Evolutionary conservation across 2,113 vertebrate genomes (phyloP), one percentile per base, ranked within the genome.

Genomic region (Suricata suricatta): DNA sequence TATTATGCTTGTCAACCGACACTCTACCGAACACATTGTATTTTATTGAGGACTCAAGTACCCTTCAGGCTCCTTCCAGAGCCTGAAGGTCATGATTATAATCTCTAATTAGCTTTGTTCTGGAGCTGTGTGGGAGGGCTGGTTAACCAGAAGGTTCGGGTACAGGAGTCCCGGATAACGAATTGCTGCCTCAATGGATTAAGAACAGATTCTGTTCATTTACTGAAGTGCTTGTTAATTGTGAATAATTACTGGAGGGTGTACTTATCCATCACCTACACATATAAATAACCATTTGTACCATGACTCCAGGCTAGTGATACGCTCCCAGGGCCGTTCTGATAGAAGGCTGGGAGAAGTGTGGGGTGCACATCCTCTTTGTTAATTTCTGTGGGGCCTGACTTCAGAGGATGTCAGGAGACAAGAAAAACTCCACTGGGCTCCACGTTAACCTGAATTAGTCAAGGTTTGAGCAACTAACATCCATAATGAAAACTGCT

Each of bases 381-480:
- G 97, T 97, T 96, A 89, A 97, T 98, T 98, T 98, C 76, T 98
- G 97, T 98, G 95, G 98, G 96, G 95, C 95, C 90, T 95, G 82
- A 95, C 96, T 98, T 98, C 98, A 97, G 97, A 98, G 95, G 95
- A 98, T 47, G 41, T 95, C 93, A 89, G 95, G 77, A 72, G 89
- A 74, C 84, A 88, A 63, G 72, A 31, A 98, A 93, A 96, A 96
- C 95, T 98, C 97, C 81, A 35, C 64, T 69, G 93, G 94, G 97
- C 98, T 93, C 96, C 96, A 71, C 86, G 92, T 86, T 82, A 97
- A 97, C 74, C 80, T 94, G 96, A 96, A 98, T 98, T 98, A 98
- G 98, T 98, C 97, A 98, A 98, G 98, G 97, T 97, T 98, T 97
- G 94, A 96, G 98, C 96, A 98, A 98, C 98, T 98, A 98, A 68